phyloP scores from a whole-genome alignment of 2,888 invertebrate species.

The Drosophila greeni region DNA sequence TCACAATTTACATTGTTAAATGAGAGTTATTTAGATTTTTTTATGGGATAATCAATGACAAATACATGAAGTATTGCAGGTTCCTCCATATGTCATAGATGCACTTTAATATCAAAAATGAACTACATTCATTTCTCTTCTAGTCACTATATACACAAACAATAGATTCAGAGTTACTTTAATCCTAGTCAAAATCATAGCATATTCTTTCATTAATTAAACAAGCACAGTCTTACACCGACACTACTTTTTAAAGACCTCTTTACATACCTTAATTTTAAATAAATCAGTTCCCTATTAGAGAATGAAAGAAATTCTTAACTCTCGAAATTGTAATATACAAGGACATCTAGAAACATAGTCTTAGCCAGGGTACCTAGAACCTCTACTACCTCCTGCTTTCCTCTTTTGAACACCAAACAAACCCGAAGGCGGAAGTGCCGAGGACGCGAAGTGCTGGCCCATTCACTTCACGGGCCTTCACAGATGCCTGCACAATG shows the following conservation, averaged over 20 bases:
- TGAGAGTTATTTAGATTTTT: no score
- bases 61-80: no score
- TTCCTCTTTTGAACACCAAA: constrained; percentile 19
- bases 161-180: not conserved
- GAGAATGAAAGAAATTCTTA: not conserved
- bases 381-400: not conserved
- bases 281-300: not conserved
- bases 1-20: no score
- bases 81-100: not conserved
- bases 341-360: not conserved
- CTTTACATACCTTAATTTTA: not conserved
- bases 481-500: constrained; percentile 52
- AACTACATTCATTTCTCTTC: not conserved
- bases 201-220: not conserved
- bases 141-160: not conserved
- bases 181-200: not conserved
- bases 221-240: not conserved
- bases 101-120: not conserved
- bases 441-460: constrained; percentile 13
- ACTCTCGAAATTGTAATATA: not conserved
- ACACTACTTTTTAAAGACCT: not conserved
- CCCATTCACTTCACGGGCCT: constrained; percentile 26
- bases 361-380: constrained; percentile 3
- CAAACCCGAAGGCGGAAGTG: constrained; percentile 47
- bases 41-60: not conserved